phyloP scores from a whole-genome alignment of 2,113 vertebrate genomes.

The Scophthalmus maximus region DNA sequence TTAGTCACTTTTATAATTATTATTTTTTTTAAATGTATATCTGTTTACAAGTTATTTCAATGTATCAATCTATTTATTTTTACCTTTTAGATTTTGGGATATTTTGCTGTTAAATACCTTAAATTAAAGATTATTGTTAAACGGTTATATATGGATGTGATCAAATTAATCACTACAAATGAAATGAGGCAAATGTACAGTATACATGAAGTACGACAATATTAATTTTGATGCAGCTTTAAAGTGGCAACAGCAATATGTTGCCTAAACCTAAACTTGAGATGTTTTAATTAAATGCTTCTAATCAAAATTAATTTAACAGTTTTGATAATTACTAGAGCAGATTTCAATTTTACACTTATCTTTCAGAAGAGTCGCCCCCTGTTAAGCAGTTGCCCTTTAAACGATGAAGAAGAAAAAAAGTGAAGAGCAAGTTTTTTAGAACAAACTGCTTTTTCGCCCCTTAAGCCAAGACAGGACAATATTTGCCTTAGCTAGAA shows the following conservation, averaged over 20 bases:
- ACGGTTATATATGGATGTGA: neutral
- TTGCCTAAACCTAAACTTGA: neutral
- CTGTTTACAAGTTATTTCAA: neutral
- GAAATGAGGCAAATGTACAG: neutral
- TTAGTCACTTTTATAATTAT: neutral
- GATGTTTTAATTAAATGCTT: conserved; percentile 8
- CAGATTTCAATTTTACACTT: conserved; percentile 7
- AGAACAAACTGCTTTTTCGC: conserved; percentile 88
- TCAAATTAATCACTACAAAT: neutral
- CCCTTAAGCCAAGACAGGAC: conserved; percentile 91
- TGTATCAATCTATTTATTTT: neutral
- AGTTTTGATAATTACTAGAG: conserved; percentile 5
- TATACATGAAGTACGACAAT: too few species aligned
- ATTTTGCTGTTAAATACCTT: too few species aligned
- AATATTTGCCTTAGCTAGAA: conserved; percentile 97
- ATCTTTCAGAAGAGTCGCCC: neutral
- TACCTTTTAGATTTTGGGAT: too few species aligned
- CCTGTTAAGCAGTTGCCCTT: conserved; percentile 9
- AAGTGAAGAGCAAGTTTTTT: conserved; percentile 84
- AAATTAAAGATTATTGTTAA: neutral
- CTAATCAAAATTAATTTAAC: conserved; percentile 7
- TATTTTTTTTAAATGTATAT: neutral
- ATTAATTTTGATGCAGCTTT: neutral
- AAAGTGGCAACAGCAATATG: neutral
- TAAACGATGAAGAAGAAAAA: conserved; percentile 5